phyloP scores from a whole-genome alignment of 2,797 vertebrate species.

The Manis pentadactyla region DNA sequence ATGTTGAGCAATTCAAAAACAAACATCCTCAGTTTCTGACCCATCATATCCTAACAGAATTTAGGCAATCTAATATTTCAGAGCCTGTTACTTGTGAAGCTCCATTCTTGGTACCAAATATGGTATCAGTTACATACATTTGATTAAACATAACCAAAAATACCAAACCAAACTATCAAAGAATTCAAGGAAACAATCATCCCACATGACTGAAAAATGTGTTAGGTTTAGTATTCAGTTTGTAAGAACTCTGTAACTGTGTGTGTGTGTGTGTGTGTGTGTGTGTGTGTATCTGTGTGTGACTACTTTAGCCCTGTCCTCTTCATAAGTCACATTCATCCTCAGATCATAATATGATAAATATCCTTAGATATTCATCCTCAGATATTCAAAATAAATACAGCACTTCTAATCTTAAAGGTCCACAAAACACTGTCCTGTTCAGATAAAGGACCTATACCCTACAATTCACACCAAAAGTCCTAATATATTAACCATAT shows the following conservation, averaged over 20 bases:
- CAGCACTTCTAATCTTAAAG: background rate
- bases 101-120: background rate
- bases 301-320: background rate
- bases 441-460: background rate
- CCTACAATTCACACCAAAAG: background rate
- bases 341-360: background rate
- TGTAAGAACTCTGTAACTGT: background rate
- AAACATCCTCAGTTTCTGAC: background rate
- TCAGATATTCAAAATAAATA: background rate
- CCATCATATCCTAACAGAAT: background rate
- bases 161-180: background rate
- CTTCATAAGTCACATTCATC: background rate
- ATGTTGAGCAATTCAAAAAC: conserved; percentile 9
- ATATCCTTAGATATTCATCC: too few species aligned
- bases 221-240: background rate
- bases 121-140: background rate
- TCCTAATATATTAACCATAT: background rate
- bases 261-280: background rate
- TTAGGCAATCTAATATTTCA: background rate
- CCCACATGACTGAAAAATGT: background rate
- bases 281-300: background rate
- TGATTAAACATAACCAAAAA: background rate
- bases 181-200: background rate
- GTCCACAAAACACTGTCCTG: background rate
- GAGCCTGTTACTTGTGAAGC: background rate